phyloP scores from a whole-genome alignment of 1,140 invertebrate species.

The Nomia melanderi region DNA sequence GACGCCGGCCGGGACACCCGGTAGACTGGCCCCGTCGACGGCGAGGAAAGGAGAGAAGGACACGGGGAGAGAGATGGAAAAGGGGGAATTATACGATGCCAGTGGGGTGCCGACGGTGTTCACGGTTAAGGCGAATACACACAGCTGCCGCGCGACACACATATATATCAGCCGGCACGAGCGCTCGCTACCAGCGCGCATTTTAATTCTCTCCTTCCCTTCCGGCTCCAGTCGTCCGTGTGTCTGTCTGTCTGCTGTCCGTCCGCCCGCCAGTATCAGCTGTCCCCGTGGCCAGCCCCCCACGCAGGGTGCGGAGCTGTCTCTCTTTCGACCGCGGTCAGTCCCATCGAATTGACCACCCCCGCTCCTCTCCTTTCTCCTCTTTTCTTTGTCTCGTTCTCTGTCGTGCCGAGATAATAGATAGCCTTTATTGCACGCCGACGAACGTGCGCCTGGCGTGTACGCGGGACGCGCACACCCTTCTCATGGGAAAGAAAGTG shows the following conservation, averaged over 20 bases:
- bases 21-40: constrained; percentile 35
- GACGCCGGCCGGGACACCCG: constrained; percentile 32
- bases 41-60: constrained; percentile 44
- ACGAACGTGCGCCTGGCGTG: background rate
- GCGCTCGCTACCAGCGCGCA: constrained; percentile 69
- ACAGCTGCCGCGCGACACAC: constrained; percentile 58
- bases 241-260: constrained; percentile 19
- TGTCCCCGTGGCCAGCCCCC: constrained; percentile 66
- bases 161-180: constrained; percentile 74
- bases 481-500: constrained; percentile 19
- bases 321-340: constrained; percentile 32
- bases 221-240: constrained; percentile 7
- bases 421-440: constrained; percentile 51
- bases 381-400: too few species aligned
- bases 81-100: constrained; percentile 55
- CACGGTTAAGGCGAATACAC: constrained; percentile 55
- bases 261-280: constrained; percentile 69
- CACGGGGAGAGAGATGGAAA: constrained; percentile 28
- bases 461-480: background rate
- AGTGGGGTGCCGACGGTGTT: constrained; percentile 53
- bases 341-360: constrained; percentile 47
- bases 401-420: constrained; percentile 28
- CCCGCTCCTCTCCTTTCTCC: background rate
- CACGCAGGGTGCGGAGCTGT: constrained; percentile 18
- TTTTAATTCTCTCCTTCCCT: constrained; percentile 68